A percentile compares a stretch with the other conserved stretches of the same genome.
Conservation (phyloP, 2,797 vertebrate genomes). For the Pachyuromys duprasi region DNA sequence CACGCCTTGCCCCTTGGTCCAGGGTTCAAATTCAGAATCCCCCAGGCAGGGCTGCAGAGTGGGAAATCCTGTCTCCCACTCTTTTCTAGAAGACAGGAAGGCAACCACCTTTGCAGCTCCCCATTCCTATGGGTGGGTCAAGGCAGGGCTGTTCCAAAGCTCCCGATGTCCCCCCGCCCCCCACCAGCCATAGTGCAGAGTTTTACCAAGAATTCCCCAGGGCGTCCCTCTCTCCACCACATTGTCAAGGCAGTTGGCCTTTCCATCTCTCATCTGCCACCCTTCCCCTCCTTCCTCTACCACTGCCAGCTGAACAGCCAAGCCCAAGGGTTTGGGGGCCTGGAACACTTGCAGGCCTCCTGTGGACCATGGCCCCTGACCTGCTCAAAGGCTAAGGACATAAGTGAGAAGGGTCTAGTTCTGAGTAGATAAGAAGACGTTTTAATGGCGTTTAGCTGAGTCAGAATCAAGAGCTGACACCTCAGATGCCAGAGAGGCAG, state of each 20-base stretch:
- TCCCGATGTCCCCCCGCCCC: not conserved
- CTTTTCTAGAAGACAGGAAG: not conserved
- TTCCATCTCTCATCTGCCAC: not conserved
- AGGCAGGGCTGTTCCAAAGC: conserved; percentile 8
- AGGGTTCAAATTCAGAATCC: not conserved
- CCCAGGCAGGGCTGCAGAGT: not conserved
- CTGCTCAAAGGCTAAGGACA: not conserved
- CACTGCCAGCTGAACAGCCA: not conserved
- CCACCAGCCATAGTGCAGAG: not conserved
- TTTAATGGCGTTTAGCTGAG: not conserved
- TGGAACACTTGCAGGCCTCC: not conserved
- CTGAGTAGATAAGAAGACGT: not conserved
- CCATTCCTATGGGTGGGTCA: not conserved
- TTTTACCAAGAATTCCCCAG: not conserved
- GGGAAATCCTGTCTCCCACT: not conserved
- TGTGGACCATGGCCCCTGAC: not conserved
- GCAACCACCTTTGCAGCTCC: not conserved
- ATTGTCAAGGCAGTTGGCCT: conserved; percentile 6
- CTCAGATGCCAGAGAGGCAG: not conserved
- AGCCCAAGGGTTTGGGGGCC: not conserved
- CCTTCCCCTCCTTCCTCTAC: not conserved
- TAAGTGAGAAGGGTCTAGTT: not conserved
- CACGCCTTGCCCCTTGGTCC: not conserved
- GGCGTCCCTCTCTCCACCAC: not conserved
- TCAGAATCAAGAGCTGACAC: not conserved